Base-by-base conservation (phyloP, 2,888 invertebrate species). In the Chelonus formosanus region DNA sequence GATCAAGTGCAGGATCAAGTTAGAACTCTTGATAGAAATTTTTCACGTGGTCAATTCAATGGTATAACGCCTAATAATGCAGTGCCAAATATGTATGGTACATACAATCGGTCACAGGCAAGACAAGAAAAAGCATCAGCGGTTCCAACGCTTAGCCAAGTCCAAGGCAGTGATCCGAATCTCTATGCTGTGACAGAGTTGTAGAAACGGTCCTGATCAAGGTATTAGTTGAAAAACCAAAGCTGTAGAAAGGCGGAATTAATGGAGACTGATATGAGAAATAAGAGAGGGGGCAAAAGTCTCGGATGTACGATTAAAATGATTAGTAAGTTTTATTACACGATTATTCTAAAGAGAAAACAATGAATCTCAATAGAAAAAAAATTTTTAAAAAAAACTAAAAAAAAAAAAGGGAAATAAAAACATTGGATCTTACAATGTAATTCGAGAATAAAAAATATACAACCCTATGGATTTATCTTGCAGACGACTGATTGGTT, bases 171-270 rank as follows among this genome's bases (percentile, higher is more conserved):
- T 71, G 84, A 84, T 76, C 84, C 84, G 4, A 84, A 90, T 81
- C 81, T 93, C 72, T 93, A 92, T 80, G 92, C 92, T 58, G 92
- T 93, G 72, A 91, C 93, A 64, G 91, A 89, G 80, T 86, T 90
- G 85, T 90, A 47, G 53, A n/a, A 48, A 45, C 34, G 40, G 35
- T 65, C 45, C 54, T 55, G 40, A 67, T 52, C 32, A 34, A 32
- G 52, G 34, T 52, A 52, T 52, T 52, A 32, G 32, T 7, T 20
- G 32, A 68, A 36, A 71, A 71, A 70, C 70, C 70, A 71, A 71
- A 71, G 70, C 61, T 43, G 31, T 55, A 62, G 45, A 43, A 36
- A 63, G 48, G 48, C 47, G 35, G 32, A 55, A 63, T 36, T 32
- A 47, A 71, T 68, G 56, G 67, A 69, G 67, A 70, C 69, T 61